Percentiles rank a stretch among this genome's conserved stretches.
These are phyloP conservation scores for Drosophila oshimai DNA, from an alignment of 1,140 invertebrate genomes.

Conservation along the genomic window DNA sequence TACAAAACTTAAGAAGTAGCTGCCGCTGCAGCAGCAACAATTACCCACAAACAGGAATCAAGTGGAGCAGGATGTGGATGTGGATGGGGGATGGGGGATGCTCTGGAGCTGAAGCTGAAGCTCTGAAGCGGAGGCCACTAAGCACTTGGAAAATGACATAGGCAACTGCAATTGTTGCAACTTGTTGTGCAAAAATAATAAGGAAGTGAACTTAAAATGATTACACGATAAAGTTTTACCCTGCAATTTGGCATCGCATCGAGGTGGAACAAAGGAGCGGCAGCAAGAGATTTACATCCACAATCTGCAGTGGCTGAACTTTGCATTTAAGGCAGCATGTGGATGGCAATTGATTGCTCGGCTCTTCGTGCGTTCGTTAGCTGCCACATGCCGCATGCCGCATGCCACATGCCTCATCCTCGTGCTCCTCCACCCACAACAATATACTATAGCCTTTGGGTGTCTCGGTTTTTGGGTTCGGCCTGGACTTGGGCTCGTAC, in stretches of 20 bases:
- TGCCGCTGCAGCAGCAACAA: constrained; percentile 56
- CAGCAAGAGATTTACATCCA: constrained; percentile 27
- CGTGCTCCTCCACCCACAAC: no score
- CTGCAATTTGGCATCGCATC: constrained; percentile 67
- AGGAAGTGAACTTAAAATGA: constrained; percentile 78
- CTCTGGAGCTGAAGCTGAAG: constrained; percentile 10
- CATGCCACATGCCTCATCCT: no score
- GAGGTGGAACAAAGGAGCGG: constrained; percentile 6
- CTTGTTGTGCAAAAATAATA: constrained; percentile 73
- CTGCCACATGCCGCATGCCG: no score
- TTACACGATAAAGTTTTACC: constrained; percentile 76
- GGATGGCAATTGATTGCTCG: constrained; percentile 24
- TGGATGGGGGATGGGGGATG: neutral
- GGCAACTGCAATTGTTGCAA: constrained; percentile 66
- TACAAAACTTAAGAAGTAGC: constrained; percentile 75
- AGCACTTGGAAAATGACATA: constrained; percentile 73
- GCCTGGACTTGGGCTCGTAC: no score
- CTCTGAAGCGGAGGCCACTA: constrained; percentile 34
- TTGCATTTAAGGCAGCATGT: constrained; percentile 23
- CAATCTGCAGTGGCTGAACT: constrained; percentile 43
- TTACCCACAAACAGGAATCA: constrained; percentile 32
- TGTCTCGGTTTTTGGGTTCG: no score
- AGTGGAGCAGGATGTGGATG: neutral
- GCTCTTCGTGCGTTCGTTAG: no score
- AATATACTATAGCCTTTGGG: no score